Conservation (phyloP, 2,113 vertebrate species). For the Brachypteracias leptosomus region DNA sequence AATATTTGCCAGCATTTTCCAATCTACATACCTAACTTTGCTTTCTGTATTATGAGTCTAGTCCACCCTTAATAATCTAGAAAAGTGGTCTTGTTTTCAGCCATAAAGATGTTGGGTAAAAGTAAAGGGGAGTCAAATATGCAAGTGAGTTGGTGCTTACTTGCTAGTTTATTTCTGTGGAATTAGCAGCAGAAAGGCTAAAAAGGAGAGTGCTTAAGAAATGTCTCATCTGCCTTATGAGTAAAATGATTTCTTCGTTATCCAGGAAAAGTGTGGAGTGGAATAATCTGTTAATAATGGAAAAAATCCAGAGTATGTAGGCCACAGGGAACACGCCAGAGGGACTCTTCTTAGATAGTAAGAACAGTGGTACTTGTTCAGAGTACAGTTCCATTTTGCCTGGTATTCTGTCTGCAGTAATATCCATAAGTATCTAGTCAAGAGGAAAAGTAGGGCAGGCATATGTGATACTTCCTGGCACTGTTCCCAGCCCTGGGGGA, state of each 20-base stretch:
- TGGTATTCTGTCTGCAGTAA: not conserved
- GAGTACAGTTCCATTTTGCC: not conserved
- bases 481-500: not conserved
- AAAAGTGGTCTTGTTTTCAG: not conserved
- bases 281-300: not conserved
- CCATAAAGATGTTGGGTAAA: not conserved
- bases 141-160: not conserved
- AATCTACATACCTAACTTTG: not conserved
- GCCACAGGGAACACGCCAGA: not conserved
- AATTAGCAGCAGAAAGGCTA: not conserved
- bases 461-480: not conserved
- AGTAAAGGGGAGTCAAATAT: not conserved
- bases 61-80: not conserved
- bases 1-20: not conserved
- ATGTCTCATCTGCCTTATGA: not conserved
- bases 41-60: not conserved
- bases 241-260: not conserved
- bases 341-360: not conserved
- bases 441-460: not conserved
- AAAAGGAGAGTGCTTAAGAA: not conserved
- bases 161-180: not conserved
- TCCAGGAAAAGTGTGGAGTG: not conserved
- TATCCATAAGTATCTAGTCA: not conserved
- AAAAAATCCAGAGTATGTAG: not conserved
- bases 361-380: not conserved